Conservation (phyloP, 2,113 vertebrate genomes). For the Erythrocebus patas region DNA sequence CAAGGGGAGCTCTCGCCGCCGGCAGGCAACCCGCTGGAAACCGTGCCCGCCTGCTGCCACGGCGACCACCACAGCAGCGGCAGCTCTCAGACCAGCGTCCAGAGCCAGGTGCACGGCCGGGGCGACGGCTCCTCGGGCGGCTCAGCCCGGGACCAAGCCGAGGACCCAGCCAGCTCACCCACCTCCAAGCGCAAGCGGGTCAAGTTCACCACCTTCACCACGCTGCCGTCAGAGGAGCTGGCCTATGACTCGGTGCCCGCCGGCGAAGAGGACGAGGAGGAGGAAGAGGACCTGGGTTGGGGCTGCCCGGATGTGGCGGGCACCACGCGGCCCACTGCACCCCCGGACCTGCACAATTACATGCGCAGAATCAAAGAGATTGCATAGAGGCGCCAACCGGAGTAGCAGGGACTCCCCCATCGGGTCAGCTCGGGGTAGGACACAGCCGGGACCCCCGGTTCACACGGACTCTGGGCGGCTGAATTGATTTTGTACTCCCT, state of each 20-base stretch:
- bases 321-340: conserved; percentile 59
- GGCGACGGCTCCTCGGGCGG: conserved; percentile 95
- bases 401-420: not conserved
- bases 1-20: conserved; percentile 93
- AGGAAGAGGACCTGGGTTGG: conserved; percentile 94
- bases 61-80: conserved; percentile 98
- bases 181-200: conserved; percentile 98
- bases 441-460: not conserved
- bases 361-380: conserved; percentile 98
- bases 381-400: conserved; percentile 81
- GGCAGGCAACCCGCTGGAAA: conserved; percentile 90
- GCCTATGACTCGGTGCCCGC: conserved; percentile 97
- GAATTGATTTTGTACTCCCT: not conserved
- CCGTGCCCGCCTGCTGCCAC: conserved; percentile 93
- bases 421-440: not conserved
- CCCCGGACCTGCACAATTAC: conserved; percentile 95
- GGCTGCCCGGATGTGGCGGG: conserved; percentile 94
- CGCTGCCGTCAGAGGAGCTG: conserved; percentile 94
- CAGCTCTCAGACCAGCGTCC: conserved; percentile 97
- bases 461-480: not conserved
- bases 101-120: conserved; percentile 95
- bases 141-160: conserved; percentile 92
- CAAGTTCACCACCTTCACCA: conserved; percentile 98
- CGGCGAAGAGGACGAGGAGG: conserved; percentile 89
- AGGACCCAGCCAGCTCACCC: conserved; percentile 94